Evolutionary conservation across 1,140 invertebrate species (phyloP).

Genomic region (Heterodera schachtii): DNA sequence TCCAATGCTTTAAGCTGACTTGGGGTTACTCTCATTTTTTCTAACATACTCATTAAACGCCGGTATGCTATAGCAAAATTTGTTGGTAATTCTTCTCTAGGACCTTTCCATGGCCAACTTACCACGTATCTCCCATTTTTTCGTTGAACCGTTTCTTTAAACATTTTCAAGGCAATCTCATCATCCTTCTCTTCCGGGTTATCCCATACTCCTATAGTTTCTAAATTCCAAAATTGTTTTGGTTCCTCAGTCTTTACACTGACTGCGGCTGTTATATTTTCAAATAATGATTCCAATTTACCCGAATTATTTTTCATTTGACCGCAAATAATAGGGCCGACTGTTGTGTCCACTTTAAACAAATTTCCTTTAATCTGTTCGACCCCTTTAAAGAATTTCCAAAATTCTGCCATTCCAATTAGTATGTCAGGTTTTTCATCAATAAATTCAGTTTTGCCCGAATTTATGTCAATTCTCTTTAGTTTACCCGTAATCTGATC

Average conservation of each 20-base stretch:
- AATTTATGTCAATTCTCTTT: no score
- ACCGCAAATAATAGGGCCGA: slow-evolving; percentile 3
- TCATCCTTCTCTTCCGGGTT: slow-evolving; percentile 1
- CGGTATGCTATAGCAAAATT: slow-evolving; percentile 6
- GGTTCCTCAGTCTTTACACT: not conserved
- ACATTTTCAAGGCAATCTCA: not conserved
- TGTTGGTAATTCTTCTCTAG: not conserved
- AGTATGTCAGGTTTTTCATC: not conserved
- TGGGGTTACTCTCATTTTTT: not conserved
- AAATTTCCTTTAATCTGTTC: not conserved
- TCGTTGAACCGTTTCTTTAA: not conserved
- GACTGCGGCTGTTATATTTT: no score
- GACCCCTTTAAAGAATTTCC: not conserved
- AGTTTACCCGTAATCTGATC: no score
- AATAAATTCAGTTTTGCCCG: no score
- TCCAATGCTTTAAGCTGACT: not conserved
- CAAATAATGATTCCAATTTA: no score
- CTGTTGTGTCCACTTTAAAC: slow-evolving; percentile 5
- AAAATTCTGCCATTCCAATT: not conserved
- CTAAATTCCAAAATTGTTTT: slow-evolving; percentile 6
- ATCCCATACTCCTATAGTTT: slow-evolving; percentile 13
- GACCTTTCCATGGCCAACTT: not conserved
- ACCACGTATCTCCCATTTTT: not conserved
- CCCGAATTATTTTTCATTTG: not conserved
- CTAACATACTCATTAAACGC: not conserved